These are phyloP conservation scores for Nyctalus aviator DNA, from an alignment of 2,797 vertebrate species.

Conservation along the genomic window DNA sequence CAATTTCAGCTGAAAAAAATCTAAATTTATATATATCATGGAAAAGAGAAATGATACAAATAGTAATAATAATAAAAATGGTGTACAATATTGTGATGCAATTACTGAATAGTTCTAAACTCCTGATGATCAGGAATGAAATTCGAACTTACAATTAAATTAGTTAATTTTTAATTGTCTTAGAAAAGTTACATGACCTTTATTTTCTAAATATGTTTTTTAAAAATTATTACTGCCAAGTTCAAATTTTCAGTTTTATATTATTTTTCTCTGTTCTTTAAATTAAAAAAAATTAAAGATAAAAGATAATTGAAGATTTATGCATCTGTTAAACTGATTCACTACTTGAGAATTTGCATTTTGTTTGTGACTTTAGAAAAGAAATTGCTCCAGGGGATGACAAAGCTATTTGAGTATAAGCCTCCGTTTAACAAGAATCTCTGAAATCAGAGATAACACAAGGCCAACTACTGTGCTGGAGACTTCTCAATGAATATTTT, in stretches of 20 bases:
- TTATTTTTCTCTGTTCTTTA: constrained; percentile 42
- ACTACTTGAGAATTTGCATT: not conserved
- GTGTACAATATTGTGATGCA: not conserved
- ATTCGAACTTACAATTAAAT: constrained; percentile 20
- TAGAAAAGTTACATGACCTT: not conserved
- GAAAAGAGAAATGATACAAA: constrained; percentile 44
- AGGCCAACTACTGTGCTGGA: constrained; percentile 43
- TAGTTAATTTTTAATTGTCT: constrained; percentile 38
- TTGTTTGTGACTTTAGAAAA: constrained; percentile 48
- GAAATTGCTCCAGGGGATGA: constrained; percentile 7
- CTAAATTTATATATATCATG: not conserved
- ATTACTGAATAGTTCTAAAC: constrained; percentile 8
- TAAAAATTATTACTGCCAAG: constrained; percentile 26
- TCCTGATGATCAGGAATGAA: not conserved
- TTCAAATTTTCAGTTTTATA: constrained; percentile 17
- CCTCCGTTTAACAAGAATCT: constrained; percentile 44
- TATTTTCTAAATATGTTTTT: not conserved
- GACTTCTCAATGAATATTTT: constrained; percentile 65
- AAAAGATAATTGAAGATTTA: constrained; percentile 9
- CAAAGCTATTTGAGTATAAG: constrained; percentile 8
- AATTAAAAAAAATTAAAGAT: not conserved
- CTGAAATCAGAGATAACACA: constrained; percentile 65
- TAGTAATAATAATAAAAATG: not conserved
- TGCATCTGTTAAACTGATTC: not conserved
- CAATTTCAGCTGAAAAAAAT: constrained; percentile 43